Percentiles rank a stretch among this genome's conserved stretches.
These are phyloP conservation scores for Odontocolon sp. DNA, from an alignment of 2,888 invertebrate species.

Conservation along the genomic window DNA sequence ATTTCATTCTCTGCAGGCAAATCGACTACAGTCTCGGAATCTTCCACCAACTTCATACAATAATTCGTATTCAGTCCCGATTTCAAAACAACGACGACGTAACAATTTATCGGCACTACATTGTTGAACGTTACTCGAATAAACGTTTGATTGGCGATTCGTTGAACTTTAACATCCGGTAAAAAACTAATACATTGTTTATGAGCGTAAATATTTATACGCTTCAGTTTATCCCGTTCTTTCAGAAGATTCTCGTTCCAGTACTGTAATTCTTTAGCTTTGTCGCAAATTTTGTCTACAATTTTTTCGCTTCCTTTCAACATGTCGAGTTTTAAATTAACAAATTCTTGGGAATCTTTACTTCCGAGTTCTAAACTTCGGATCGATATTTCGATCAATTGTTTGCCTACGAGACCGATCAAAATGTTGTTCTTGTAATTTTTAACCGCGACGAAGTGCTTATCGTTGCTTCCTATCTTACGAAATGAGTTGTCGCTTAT, in stretches of 20 bases:
- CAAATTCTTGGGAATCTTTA: conserved; percentile 56
- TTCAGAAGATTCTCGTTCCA: conserved; percentile 62
- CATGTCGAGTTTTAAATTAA: conserved; percentile 69
- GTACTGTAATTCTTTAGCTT: conserved; percentile 64
- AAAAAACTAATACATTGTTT: conserved; percentile 63
- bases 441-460: conserved; percentile 64
- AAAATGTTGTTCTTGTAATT: conserved; percentile 66
- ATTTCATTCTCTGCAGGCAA: conserved; percentile 53
- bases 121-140: conserved; percentile 67
- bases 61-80: conserved; percentile 62
- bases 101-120: conserved; percentile 67
- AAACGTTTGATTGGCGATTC: conserved; percentile 62
- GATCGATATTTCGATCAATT: conserved; percentile 27
- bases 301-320: conserved; percentile 66
- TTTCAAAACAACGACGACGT: conserved; percentile 65
- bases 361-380: not conserved
- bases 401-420: conserved; percentile 63
- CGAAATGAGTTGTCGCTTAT: conserved; percentile 43
- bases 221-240: conserved; percentile 67
- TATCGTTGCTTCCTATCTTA: conserved; percentile 54
- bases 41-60: conserved; percentile 68
- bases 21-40: conserved; percentile 66
- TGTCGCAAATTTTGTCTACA: conserved; percentile 70
- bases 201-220: conserved; percentile 73
- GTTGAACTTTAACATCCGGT: conserved; percentile 65